Conservation (phyloP, 2,113 vertebrate species). For the Phoenicopterus ruber region DNA sequence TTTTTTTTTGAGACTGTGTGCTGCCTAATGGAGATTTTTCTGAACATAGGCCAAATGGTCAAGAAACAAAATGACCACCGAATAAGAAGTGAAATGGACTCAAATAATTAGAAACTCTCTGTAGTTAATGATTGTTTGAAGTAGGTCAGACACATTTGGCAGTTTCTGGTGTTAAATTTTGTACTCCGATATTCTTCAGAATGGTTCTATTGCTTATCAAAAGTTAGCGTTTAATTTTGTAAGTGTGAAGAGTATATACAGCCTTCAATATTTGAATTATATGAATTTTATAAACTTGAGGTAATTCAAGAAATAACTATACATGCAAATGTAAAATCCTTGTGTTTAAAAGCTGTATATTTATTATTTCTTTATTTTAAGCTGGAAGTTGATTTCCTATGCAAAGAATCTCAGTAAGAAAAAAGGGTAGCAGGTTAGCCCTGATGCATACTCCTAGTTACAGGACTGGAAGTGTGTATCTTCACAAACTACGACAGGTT, state of each 20-base stretch:
- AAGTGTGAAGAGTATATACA: not conserved
- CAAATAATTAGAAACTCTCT: slow-evolving; percentile 11
- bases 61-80: slow-evolving; percentile 23
- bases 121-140: slow-evolving; percentile 28
- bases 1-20: not conserved
- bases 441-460: not conserved
- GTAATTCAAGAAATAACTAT: not conserved
- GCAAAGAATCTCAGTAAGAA: not conserved
- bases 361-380: not conserved
- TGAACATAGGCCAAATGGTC: slow-evolving; percentile 37
- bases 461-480: not conserved
- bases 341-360: not conserved
- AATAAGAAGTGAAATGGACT: slow-evolving; percentile 37
- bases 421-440: not conserved
- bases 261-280: not conserved
- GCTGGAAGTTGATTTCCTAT: not conserved
- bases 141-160: not conserved
- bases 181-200: not conserved
- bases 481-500: not conserved
- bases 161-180: not conserved
- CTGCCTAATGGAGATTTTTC: slow-evolving; percentile 27
- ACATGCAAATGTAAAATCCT: rapidly evolving
- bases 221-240: not conserved
- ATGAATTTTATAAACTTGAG: not conserved
- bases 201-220: not conserved